Evolutionary conservation across 1,140 invertebrate genomes (phyloP).

Genomic region (Meloidogyne floridensis): DNA sequence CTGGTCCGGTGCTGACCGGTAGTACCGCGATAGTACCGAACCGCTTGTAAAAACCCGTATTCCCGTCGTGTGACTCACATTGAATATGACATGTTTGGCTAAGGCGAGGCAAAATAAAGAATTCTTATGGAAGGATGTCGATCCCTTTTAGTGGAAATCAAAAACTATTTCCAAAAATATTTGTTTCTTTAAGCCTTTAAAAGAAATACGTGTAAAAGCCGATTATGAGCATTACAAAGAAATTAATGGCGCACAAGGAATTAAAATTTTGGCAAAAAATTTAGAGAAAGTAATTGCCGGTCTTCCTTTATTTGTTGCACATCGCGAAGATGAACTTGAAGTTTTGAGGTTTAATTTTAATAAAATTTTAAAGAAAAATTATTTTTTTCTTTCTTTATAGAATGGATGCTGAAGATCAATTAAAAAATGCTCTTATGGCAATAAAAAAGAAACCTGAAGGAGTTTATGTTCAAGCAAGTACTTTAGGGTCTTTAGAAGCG

Average conservation of each 20-base stretch:
- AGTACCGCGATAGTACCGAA: too few species aligned
- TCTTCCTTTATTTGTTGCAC: constrained; percentile 74
- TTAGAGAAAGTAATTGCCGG: constrained; percentile 91
- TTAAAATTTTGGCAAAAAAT: constrained; percentile 93
- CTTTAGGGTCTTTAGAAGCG: constrained; percentile 94
- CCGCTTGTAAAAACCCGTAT: too few species aligned
- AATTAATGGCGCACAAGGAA: constrained; percentile 91
- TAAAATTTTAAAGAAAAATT: constrained; percentile 64
- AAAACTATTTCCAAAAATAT: neutral
- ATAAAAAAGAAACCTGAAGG: constrained; percentile 88
- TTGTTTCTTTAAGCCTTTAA: neutral
- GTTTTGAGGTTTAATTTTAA: constrained; percentile 72
- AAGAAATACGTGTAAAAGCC: constrained; percentile 72
- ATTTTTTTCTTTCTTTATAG: constrained; percentile 45
- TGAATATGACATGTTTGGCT: too few species aligned
- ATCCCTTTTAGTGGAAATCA: too few species aligned
- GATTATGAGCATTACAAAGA: constrained; percentile 93
- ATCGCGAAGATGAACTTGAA: constrained; percentile 90
- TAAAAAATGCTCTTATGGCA: constrained; percentile 83
- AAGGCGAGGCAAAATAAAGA: too few species aligned
- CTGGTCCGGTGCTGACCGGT: too few species aligned
- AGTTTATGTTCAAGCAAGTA: constrained; percentile 97
- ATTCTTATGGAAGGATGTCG: too few species aligned
- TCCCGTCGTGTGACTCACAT: too few species aligned
- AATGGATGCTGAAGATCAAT: constrained; percentile 62